Evolutionary conservation across 2,113 vertebrate species (phyloP).

Genomic region (Chionomys nivalis): DNA sequence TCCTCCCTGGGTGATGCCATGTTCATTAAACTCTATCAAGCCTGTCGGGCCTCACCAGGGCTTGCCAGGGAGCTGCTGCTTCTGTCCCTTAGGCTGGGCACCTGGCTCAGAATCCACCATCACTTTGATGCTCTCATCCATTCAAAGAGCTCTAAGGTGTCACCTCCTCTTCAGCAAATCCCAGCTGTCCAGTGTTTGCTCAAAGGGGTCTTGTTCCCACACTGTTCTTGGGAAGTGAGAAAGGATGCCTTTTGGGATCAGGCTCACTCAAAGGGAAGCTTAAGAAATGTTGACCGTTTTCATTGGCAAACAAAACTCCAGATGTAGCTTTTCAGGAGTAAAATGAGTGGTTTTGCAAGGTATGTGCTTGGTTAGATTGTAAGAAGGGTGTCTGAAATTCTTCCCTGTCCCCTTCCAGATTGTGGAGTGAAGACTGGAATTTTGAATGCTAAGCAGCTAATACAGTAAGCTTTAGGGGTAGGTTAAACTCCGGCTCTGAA

Average conservation of each 20-base stretch:
- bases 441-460: slow-evolving; percentile 22
- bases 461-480: background rate
- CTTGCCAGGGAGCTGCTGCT: background rate
- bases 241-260: background rate
- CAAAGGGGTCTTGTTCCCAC: background rate
- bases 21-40: background rate
- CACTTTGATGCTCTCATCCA: background rate
- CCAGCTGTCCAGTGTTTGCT: background rate
- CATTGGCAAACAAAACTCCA: background rate
- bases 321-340: background rate
- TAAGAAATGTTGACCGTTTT: background rate
- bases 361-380: background rate
- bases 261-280: background rate
- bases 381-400: slow-evolving; percentile 6
- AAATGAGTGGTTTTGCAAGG: background rate
- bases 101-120: background rate
- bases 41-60: background rate
- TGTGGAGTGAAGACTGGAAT: background rate
- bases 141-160: background rate
- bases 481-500: slow-evolving; percentile 6
- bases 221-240: background rate
- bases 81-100: background rate
- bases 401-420: background rate
- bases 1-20: background rate
- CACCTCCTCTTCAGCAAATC: background rate